A percentile compares a stretch with the other conserved stretches of the same genome.
Evolutionary conservation across 2,797 vertebrate species (phyloP).

Genomic region (Pogoniulus pusillus): DNA sequence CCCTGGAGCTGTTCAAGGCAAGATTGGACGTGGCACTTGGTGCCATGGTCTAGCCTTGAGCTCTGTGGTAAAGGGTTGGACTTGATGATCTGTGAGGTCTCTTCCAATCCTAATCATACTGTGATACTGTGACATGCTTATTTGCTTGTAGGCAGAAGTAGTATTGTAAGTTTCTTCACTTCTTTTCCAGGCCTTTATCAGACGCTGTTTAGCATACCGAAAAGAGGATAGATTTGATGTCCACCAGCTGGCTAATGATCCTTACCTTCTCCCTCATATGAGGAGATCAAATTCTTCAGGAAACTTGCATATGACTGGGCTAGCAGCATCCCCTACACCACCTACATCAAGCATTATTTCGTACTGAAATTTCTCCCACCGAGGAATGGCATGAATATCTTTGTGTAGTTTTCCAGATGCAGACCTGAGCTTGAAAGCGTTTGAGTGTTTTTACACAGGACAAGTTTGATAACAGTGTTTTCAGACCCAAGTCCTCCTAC

Average conservation of each 20-base stretch:
- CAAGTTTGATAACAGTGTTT: conserved; percentile 72
- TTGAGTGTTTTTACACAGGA: conserved; percentile 74
- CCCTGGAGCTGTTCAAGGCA: too few species aligned
- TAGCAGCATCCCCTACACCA: conserved; percentile 84
- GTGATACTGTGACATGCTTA: too few species aligned
- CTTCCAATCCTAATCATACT: too few species aligned
- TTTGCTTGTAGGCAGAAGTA: background rate
- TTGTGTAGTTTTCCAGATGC: conserved; percentile 77
- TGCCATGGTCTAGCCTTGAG: too few species aligned
- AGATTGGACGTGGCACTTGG: too few species aligned
- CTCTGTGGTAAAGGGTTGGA: too few species aligned
- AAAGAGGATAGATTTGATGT: conserved; percentile 98
- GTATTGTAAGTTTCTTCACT: background rate
- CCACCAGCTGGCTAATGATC: conserved; percentile 94
- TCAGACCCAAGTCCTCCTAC: conserved; percentile 68
- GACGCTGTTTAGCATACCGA: conserved; percentile 96
- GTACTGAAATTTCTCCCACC: conserved; percentile 84
- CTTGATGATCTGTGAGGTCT: too few species aligned
- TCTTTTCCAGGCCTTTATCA: conserved; percentile 89
- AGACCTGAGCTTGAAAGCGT: conserved; percentile 75
- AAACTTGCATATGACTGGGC: conserved; percentile 90
- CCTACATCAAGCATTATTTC: conserved; percentile 92
- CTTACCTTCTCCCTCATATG: conserved; percentile 98
- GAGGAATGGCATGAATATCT: conserved; percentile 67
- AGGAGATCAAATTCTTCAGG: conserved; percentile 99